These are phyloP conservation scores for Hystrix brachyura DNA, from an alignment of 2,113 vertebrate species.

Conservation along the genomic window DNA sequence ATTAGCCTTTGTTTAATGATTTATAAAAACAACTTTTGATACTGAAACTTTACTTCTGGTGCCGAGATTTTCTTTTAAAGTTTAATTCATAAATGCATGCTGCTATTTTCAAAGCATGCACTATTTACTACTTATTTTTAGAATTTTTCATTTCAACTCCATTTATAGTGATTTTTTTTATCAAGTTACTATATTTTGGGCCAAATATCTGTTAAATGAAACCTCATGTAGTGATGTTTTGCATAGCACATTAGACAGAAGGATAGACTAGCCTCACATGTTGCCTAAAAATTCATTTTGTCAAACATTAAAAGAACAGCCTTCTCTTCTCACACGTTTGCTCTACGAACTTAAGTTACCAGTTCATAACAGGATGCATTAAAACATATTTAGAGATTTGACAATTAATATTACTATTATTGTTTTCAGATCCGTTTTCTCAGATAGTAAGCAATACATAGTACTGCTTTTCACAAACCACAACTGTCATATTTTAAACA, in stretches of 20 bases:
- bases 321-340: neutral
- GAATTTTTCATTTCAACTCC: constrained; percentile 76
- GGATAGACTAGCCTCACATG: constrained; percentile 50
- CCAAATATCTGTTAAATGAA: constrained; percentile 82
- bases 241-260: constrained; percentile 43
- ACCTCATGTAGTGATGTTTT: constrained; percentile 69
- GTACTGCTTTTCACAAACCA: neutral
- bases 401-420: neutral
- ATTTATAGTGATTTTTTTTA: constrained; percentile 65
- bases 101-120: constrained; percentile 65
- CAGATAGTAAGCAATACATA: neutral
- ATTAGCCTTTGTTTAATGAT: neutral
- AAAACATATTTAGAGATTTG: neutral
- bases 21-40: neutral
- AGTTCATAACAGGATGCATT: neutral
- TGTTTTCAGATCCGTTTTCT: neutral
- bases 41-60: neutral
- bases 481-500: neutral
- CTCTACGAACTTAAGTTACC: neutral
- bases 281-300: constrained; percentile 72
- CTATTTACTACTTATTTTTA: constrained; percentile 82
- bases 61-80: constrained; percentile 75
- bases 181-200: constrained; percentile 79
- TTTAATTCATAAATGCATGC: constrained; percentile 71
- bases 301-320: constrained; percentile 60